Base-by-base conservation (phyloP, 2,888 invertebrate species). In the Anthophora plumipes region DNA sequence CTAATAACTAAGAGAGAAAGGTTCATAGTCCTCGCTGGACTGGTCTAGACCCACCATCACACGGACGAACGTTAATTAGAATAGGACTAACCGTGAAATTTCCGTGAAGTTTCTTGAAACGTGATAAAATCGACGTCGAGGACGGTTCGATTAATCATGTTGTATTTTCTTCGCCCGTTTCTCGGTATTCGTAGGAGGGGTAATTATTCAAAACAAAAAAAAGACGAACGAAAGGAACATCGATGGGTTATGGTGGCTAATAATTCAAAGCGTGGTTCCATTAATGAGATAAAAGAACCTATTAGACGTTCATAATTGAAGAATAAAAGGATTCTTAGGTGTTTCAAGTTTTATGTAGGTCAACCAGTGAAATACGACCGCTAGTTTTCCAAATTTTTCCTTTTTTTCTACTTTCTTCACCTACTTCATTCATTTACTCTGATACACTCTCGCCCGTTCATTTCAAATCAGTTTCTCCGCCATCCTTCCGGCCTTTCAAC, bases 41-140 rank as follows among this genome's bases (percentile, higher is more conserved):
- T 63, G 63, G 69, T 67, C 60, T 50, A 7, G 9, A 22, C 17
- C n/a, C 11, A 39, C 64, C 20, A 12, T 37, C 22, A 22, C 55
- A 46, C 52, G 61, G 22, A 25, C 17, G 54, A 75, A 75, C 76
- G 76, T 85, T 85, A 83, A 83, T 85, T 81, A 72, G 80, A 46
- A 73, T 60, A 59, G 46, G 31, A 54, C 64, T 57, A 31, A 31
- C n/a, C 60, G 57, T 20, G 43, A 55, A 50, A 41, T 46, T 55
- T 57, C 43, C 12, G n/a, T 52, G 60, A 55, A 64, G 37, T 43
- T 25, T 41, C 39, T 67, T 25, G 55, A 37, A 57, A 55, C 22
- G 6, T 17, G 75, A 82, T 78, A 60, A 77, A 80, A 80, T 74
- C 79, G 43, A 52, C 46, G 59, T 14, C 37, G 20, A 11, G 9